Evolutionary conservation across 2,797 vertebrate genomes (phyloP), one percentile per base, ranked within the genome.

Genomic region (Sylvilagus floridanus): DNA sequence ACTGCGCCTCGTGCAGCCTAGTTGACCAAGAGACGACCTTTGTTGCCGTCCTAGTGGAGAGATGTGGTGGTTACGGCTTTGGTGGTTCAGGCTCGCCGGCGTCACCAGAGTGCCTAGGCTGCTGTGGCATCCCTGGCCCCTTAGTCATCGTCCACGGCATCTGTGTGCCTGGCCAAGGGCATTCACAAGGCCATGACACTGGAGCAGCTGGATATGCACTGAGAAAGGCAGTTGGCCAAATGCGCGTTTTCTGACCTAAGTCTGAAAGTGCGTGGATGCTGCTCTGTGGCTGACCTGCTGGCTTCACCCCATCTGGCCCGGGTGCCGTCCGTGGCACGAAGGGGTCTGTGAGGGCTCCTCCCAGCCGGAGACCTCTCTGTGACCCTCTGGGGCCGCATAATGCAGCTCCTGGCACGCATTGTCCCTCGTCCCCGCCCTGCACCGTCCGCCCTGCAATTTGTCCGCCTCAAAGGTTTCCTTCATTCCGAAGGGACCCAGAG

Each of bases 41-140:
- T 5, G 7, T 62, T 28, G 28, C 66, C 12, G 7, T 30, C 7
- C 0, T 0, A 0, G 1, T 14, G 11, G 8, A 37, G 90, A 47
- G 50, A 1, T 14, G 14, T 4, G 1, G 2, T 14, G 2, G 35
- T 7, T 26, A 37, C 9, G 0, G 0, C 21, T 7, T n/a, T 0
- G 60, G 35, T 14, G 50, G 26, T 10, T 72, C 4, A 35, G 35
- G 42, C n/a, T 12, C 4, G 14, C 87, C 11, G 24, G 12, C 42
- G 0, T 5, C 2, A 32, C 66, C 2, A 4, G 5, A 54, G 54
- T 28, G 6, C 37, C 50, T 14, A 8, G 52, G 81, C 73, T 26
- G 75, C 63, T 2, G 52, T 9, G 26, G 24, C 6, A 2, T 2
- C 28, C 11, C 47, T 1, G 1, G 14, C 3, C 22, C 14, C 37